These are phyloP conservation scores for Cyclopterus lumpus DNA, from an alignment of 2,797 vertebrate genomes.

Conservation along the genomic window DNA sequence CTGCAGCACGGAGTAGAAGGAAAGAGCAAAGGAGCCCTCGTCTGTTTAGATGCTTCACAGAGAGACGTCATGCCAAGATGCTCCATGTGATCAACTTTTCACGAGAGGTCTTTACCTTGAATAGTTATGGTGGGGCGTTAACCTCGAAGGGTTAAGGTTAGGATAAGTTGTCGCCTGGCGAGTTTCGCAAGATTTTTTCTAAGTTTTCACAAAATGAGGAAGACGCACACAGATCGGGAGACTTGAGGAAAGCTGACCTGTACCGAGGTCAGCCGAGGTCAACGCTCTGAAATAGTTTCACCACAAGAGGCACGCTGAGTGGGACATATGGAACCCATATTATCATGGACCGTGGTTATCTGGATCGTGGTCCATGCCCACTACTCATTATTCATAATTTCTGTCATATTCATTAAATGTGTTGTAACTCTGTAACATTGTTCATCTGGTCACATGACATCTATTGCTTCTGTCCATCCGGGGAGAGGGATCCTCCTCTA, in stretches of 20 bases:
- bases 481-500: too few species aligned
- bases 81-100: not conserved
- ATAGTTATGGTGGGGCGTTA: not conserved
- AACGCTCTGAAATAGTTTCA: not conserved
- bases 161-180: not conserved
- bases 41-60: slow-evolving; percentile 49
- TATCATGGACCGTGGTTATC: too few species aligned
- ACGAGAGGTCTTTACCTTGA: too few species aligned
- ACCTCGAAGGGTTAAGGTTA: not conserved
- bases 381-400: too few species aligned
- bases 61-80: not conserved
- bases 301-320: not conserved
- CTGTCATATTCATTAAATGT: too few species aligned
- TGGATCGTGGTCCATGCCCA: too few species aligned
- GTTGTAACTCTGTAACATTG: too few species aligned
- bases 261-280: too few species aligned
- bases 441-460: too few species aligned
- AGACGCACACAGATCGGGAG: too few species aligned
- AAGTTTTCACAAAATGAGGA: not conserved
- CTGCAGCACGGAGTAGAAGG: slow-evolving; percentile 55
- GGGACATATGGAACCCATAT: not conserved
- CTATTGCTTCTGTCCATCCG: too few species aligned
- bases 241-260: too few species aligned
- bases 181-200: not conserved
- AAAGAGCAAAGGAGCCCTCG: slow-evolving; percentile 44